These are phyloP conservation scores for Ailurus styani DNA, from an alignment of 2,113 vertebrate genomes.

Conservation along the genomic window DNA sequence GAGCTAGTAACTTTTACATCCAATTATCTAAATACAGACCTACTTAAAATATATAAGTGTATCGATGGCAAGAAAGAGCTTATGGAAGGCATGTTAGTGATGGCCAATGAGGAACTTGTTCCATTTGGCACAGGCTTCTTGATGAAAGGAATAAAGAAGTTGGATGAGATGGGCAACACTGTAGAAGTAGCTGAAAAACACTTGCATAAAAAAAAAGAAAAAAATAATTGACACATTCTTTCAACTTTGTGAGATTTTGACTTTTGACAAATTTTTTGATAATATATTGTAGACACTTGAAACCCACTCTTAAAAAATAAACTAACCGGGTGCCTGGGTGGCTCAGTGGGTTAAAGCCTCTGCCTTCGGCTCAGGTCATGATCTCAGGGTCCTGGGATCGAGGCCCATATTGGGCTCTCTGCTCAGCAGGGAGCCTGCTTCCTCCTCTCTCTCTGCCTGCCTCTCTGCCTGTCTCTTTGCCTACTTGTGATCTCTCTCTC, in stretches of 20 bases:
- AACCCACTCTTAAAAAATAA: not conserved
- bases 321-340: too few relatives aligned
- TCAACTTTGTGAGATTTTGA: not conserved
- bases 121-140: not conserved
- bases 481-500: too few relatives aligned
- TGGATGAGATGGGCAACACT: not conserved
- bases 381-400: too few relatives aligned
- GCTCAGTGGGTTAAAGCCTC: too few relatives aligned
- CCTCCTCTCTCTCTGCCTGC: too few relatives aligned
- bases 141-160: not conserved
- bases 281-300: not conserved
- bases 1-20: not conserved
- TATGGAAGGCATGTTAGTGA: not conserved
- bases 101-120: not conserved
- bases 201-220: not conserved
- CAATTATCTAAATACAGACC: not conserved
- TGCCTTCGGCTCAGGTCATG: too few relatives aligned
- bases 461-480: too few relatives aligned
- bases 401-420: too few relatives aligned
- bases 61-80: not conserved
- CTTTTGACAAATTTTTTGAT: not conserved
- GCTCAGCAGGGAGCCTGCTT: too few relatives aligned
- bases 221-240: not conserved
- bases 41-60: not conserved
- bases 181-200: not conserved